Evolutionary conservation across 2,888 invertebrate genomes (phyloP), one percentile per base, ranked within the genome.

Genomic region (Ophion ellenae): DNA sequence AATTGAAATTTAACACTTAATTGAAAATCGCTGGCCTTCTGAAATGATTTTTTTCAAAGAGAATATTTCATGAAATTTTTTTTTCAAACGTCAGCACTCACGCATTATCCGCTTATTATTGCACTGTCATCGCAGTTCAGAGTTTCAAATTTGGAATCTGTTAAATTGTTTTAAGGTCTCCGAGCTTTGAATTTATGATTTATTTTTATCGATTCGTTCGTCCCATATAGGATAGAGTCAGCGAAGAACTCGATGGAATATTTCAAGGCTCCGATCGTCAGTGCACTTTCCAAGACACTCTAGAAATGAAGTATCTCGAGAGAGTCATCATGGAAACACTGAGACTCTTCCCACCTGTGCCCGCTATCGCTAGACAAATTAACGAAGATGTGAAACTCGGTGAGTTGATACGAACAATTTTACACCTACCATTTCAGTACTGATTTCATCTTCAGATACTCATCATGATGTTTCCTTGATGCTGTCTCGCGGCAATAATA

Each of bases 291-390:
- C 96, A 97, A 90, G 97, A 98, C 88, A 97, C 97, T 1, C 92
- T 97, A n/a, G 97, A 97, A 93, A 97, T 97, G 97, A 97, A 97
- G 93, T 97, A 97, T 91, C 94, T 97, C 89, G 97, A 97, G 94
- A 95, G 97, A 85, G 97, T 97, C 86, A 95, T 97, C 71, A 96
- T 97, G 96, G 97, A 97, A 94, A 97, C 97, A 4, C 94, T 97
- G 32, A 95, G 97, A 89, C 95, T 97, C 95, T 97, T 96, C 92
- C 97, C 97, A 81, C 97, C 97, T 88, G 97, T 97, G 76, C 97
- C 97, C 40, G 94, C 97, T 28, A 97, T 97, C 90, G 97, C 97
- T 9, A 95, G 97, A 90, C 95, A 96, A 88, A 92, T 97, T 53
- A 96, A 96, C 78, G 95, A 97, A 92, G 97, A 97, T 88, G 94